Conservation (phyloP, 1,140 invertebrate species). For the Apis cerana region DNA sequence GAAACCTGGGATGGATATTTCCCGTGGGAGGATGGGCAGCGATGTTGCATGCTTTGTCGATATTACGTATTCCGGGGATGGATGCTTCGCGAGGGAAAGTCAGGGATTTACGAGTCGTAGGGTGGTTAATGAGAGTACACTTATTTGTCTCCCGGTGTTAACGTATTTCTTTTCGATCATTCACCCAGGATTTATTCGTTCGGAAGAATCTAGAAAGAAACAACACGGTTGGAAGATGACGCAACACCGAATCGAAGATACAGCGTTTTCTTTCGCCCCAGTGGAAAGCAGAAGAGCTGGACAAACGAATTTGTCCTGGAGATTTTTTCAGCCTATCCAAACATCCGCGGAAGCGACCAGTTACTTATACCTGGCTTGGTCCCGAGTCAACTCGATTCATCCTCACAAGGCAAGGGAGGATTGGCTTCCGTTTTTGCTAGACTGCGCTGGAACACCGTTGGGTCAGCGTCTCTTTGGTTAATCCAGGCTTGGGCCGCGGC, state of each 20-base stretch:
- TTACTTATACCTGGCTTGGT: constrained; percentile 29
- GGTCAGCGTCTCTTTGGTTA: constrained; percentile 52
- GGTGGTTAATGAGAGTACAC: no score
- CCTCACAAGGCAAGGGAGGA: constrained; percentile 31
- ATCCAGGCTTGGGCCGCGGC: constrained; percentile 34
- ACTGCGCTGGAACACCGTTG: constrained; percentile 50
- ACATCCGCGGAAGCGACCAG: not conserved
- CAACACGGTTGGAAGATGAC: no score
- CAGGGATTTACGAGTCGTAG: not conserved
- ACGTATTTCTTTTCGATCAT: no score
- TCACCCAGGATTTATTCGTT: no score
- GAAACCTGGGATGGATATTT: not conserved
- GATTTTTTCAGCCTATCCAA: constrained; percentile 33
- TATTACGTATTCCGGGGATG: not conserved
- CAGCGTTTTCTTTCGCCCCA: no score
- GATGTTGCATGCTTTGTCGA: constrained; percentile 13
- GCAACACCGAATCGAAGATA: not conserved
- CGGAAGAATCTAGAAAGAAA: not conserved
- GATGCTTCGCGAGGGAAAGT: not conserved
- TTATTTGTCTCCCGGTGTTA: no score
- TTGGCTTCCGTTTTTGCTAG: constrained; percentile 63
- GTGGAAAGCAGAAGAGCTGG: no score
- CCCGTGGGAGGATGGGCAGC: not conserved
- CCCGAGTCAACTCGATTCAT: constrained; percentile 56
- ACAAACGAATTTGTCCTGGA: constrained; percentile 47